Conservation (phyloP, 2,113 vertebrate species). For the Corythornis madagascariensis region DNA sequence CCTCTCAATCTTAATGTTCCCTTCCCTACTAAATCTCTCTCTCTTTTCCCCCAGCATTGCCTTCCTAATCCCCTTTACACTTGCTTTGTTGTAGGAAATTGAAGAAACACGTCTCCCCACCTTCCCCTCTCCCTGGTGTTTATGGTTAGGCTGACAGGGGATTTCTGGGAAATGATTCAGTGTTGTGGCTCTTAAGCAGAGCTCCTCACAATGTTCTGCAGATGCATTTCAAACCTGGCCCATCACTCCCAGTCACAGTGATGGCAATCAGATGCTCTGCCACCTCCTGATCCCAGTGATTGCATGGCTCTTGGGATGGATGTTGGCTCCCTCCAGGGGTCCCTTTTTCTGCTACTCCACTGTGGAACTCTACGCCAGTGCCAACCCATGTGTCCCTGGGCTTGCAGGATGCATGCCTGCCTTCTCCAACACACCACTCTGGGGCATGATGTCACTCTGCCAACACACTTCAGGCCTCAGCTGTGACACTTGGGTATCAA, state of each 20-base stretch:
- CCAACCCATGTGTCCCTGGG: accelerated
- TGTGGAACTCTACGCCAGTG: accelerated
- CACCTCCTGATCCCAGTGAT: not conserved
- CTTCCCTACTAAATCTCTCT: conserved; percentile 29
- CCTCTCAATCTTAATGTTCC: conserved; percentile 6
- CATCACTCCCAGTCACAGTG: accelerated
- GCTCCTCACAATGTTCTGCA: not conserved
- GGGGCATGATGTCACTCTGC: not conserved
- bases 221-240: not conserved
- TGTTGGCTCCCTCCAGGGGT: accelerated
- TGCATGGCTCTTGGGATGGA: not conserved
- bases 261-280: not conserved
- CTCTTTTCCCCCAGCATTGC: conserved; percentile 14
- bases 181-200: conserved; percentile 35
- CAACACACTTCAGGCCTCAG: not conserved
- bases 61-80: conserved; percentile 52
- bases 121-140: conserved; percentile 16
- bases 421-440: not conserved
- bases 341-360: not conserved
- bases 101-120: conserved; percentile 24
- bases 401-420: not conserved
- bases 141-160: conserved; percentile 39
- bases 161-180: conserved; percentile 58
- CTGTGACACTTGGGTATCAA: not conserved
- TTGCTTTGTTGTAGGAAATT: conserved; percentile 41